These are phyloP conservation scores for Pardosa pseudoannulata DNA, from an alignment of 2,888 invertebrate species.

Conservation along the genomic window DNA sequence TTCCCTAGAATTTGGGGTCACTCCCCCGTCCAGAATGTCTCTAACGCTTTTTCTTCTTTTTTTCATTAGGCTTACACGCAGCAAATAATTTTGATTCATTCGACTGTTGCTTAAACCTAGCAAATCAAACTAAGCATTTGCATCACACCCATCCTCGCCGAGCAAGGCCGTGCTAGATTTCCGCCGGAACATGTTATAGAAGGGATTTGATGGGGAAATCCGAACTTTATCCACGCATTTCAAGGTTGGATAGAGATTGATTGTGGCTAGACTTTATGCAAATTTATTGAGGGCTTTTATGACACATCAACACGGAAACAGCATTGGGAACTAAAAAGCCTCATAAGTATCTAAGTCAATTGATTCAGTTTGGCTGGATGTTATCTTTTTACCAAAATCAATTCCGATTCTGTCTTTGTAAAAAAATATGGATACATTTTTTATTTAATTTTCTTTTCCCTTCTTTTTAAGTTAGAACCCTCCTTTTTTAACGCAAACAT, in stretches of 20 bases:
- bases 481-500: no score
- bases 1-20: conserved; percentile 5
- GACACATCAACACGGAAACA: conserved; percentile 26
- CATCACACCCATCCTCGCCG: conserved; percentile 23
- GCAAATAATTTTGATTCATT: conserved; percentile 33
- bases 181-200: conserved; percentile 37
- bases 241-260: conserved; percentile 55
- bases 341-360: no score
- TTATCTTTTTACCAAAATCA: no score
- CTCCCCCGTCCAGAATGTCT: not conserved
- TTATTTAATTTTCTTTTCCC: no score
- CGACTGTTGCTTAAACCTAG: conserved; percentile 49
- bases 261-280: conserved; percentile 63
- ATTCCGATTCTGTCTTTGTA: no score
- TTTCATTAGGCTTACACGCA: conserved; percentile 7
- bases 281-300: conserved; percentile 49
- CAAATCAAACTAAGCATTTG: conserved; percentile 55
- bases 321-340: not conserved
- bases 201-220: conserved; percentile 32
- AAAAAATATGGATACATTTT: no score
- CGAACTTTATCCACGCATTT: conserved; percentile 42
- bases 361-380: no score
- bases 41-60: not conserved
- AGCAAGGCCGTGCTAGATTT: conserved; percentile 21
- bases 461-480: no score